Base-by-base conservation (phyloP, 2,113 vertebrate genomes). In the Egretta garzetta region DNA sequence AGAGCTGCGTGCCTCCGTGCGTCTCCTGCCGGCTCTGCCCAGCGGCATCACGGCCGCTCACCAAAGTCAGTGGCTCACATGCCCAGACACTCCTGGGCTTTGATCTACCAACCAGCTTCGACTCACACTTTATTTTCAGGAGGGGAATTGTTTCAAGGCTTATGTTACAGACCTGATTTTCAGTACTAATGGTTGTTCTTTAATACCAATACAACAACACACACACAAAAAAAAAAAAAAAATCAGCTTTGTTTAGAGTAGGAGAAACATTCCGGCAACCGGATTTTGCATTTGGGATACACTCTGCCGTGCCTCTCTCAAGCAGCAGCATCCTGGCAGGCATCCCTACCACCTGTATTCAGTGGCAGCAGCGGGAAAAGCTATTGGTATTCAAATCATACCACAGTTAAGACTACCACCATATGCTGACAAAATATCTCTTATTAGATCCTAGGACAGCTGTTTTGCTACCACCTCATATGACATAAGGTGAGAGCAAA, bases 1-100 rank as follows among this genome's bases (percentile, higher is more conserved):
- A 59, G 76, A 79, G 68, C 63, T 7, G 15, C 3, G 2, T 8
- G 19, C 10, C 59, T 14, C 26, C 0, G 0, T 7, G 58, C 3
- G 1, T 19, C 64, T 55, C 53, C 71, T 23, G 23, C 24, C 1
- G 0, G 35, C 49, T 52, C 83, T 35, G 53, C 35, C 18, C 1
- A 3, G 5, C 6, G 4, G 33, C 59, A 63, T n/a, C 63, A 9
- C 39, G 18, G 79, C 28, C 4, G 1, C 62, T 45, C 88, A 47
- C n/a, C 41, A 20, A 30, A 71, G 55, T 1, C 70, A n/a, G 64
- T 22, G 7, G 59, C 81, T 63, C 37, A 8, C 22, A 5, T 8
- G 59, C 39, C 56, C 88, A 28, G 26, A 67, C 89, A 43, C 59
- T 9, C 3, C 58, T 19, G 63, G 28, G 68, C 63, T 95, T 71